These are phyloP conservation scores for Parotocinclus haroldoi DNA, from an alignment of 2,797 vertebrate species.

Conservation along the genomic window DNA sequence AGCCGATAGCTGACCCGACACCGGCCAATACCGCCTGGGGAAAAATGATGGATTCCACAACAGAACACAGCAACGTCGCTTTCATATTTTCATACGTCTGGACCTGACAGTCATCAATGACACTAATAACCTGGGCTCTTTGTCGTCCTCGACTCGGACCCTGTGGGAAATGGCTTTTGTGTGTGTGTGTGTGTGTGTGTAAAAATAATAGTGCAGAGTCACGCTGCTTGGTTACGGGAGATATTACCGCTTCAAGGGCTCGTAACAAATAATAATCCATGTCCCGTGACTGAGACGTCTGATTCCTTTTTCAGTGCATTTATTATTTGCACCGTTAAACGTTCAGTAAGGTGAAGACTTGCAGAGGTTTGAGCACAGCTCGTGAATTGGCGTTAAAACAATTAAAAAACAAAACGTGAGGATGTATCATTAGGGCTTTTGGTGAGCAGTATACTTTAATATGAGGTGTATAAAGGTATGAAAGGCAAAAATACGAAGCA, in stretches of 20 bases:
- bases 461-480: no score
- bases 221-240: not conserved
- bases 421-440: no score
- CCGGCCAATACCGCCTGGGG: slow-evolving; percentile 23
- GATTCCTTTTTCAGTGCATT: not conserved
- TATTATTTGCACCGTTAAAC: no score
- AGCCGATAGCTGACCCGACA: slow-evolving; percentile 26
- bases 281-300: not conserved
- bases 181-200: no score
- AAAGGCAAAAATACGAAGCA: no score
- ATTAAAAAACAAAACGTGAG: no score
- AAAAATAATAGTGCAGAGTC: slow-evolving; percentile 9
- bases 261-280: not conserved
- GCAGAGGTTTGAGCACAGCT: no score
- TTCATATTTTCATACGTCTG: slow-evolving; percentile 39
- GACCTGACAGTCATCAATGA: slow-evolving; percentile 39
- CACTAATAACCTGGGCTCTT: slow-evolving; percentile 35
- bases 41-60: slow-evolving; percentile 46
- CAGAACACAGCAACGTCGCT: slow-evolving; percentile 12
- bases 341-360: no score
- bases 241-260: slow-evolving; percentile 2
- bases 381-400: no score
- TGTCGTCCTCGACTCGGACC: slow-evolving; percentile 16
- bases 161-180: slow-evolving; percentile 12
- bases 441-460: no score